Base-by-base conservation (phyloP, 1,140 invertebrate species). In the Rhopalosiphum padi region DNA sequence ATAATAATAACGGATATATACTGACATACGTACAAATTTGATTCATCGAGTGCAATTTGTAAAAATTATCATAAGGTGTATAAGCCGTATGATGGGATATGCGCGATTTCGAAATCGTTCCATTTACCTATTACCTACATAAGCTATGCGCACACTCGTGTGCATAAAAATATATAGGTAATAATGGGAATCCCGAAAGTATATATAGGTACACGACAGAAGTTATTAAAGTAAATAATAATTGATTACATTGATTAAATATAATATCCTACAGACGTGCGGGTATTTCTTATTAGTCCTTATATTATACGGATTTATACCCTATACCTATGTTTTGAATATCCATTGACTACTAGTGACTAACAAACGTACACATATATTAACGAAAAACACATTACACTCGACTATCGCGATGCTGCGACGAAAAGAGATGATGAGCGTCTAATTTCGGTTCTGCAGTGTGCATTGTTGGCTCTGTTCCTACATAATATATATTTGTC, bases 361-460 rank as follows among this genome's bases (percentile, higher is more conserved):
- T n/a, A 21, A n/a, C 15, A n/a, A 1, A n/a, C 30, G 18, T 1
- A n/a, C 60, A 35, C 5, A n/a, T n/a, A n/a, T n/a, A 77, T 77
- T 77, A 77, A n/a, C 60, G 2, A 15, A n/a, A 77, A 77, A 18
- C 15, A 35, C 60, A n/a, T 30, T 51, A 51, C n/a, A 35, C n/a
- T 18, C 2, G n/a, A 30, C 30, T 30, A 68, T 0, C 30, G 25
- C 55, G 55, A n/a, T 60, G 55, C 30, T 60, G 55, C 30, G 60
- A n/a, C 30, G 15, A 18, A 77, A n/a, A n/a, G 30, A 30, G 30
- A 68, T 15, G 25, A 87, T 25, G 46, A n/a, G 18, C 46, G 88
- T 55, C 88, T 89, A 89, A 89, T 89, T 89, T 89, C 35, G 51
- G 88, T 89, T 37, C 30, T 53, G 83, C 83, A 5, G 41, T n/a